phyloP scores from a whole-genome alignment of 2,113 vertebrate genomes.

The Tetraodon nigroviridis region DNA sequence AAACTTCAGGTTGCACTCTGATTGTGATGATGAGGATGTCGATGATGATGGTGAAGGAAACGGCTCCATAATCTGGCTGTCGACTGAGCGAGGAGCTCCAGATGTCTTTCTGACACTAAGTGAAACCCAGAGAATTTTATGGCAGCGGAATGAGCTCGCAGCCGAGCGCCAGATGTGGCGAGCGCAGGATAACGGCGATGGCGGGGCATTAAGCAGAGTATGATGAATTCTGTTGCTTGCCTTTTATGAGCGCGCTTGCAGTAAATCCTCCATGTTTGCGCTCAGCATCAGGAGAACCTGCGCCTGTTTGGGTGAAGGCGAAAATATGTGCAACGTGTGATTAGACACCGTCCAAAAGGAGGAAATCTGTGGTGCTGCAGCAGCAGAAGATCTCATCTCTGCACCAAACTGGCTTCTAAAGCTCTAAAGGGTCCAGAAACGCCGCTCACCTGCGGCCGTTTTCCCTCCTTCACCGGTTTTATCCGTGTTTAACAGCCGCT shows the following conservation, averaged over 20 bases:
- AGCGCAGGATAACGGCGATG: conserved; percentile 15
- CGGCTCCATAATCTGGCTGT: background rate
- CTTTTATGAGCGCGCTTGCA: conserved; percentile 22
- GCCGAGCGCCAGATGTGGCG: conserved; percentile 34
- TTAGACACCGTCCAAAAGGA: too few species aligned
- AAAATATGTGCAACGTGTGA: background rate
- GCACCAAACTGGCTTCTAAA: too few species aligned
- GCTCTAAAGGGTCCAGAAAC: too few species aligned
- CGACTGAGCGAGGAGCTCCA: conserved; percentile 6
- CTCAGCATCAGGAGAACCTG: background rate
- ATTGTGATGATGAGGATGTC: too few species aligned
- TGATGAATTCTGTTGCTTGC: conserved; percentile 41
- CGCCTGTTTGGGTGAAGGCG: background rate
- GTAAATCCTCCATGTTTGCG: conserved; percentile 19
- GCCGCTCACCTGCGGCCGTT: too few species aligned
- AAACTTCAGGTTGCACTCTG: too few species aligned
- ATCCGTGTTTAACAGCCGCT: too few species aligned
- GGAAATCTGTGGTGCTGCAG: too few species aligned
- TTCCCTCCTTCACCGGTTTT: too few species aligned
- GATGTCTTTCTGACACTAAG: conserved; percentile 20
- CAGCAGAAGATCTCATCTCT: too few species aligned
- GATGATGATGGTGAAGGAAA: too few species aligned
- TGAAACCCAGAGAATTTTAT: conserved; percentile 17
- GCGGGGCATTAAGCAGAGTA: conserved; percentile 24
- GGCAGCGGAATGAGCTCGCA: conserved; percentile 35